Conservation (phyloP, 2,113 vertebrate genomes). For the pig (Sus scrofa) region DNA sequence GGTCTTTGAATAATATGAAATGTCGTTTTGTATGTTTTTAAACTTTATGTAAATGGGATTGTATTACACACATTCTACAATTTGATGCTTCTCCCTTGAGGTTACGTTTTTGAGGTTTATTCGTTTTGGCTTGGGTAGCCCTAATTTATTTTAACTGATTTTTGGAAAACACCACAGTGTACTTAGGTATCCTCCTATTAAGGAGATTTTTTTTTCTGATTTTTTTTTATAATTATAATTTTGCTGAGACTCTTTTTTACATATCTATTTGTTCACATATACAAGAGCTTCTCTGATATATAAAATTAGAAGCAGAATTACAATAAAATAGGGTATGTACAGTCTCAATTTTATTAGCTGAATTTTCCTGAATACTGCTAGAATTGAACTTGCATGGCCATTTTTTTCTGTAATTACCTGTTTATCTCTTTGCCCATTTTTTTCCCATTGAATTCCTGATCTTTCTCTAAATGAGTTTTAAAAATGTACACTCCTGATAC, state of each 20-base stretch:
- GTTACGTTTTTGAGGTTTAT: not conserved
- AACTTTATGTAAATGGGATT: not conserved
- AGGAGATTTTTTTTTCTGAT: slow-evolving; percentile 5
- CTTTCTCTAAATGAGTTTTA: slow-evolving; percentile 37
- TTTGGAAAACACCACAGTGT: slow-evolving; percentile 45
- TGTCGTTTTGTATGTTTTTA: not conserved
- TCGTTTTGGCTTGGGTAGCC: slow-evolving; percentile 4
- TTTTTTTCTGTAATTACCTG: slow-evolving; percentile 2
- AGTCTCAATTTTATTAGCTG: not conserved
- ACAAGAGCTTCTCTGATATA: not conserved
- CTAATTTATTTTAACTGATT: slow-evolving; percentile 23
- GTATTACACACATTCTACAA: not conserved
- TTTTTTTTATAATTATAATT: slow-evolving; percentile 39
- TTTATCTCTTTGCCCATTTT: not conserved
- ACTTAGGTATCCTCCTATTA: slow-evolving; percentile 2
- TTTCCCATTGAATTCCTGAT: not conserved
- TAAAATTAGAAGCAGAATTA: not conserved
- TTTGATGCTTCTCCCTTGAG: slow-evolving; percentile 3
- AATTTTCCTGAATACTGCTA: not conserved
- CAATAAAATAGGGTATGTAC: not conserved
- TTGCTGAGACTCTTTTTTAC: not conserved
- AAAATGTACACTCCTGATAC: not conserved
- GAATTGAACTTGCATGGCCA: not conserved
- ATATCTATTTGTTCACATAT: not conserved
- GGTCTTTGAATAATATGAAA: not conserved